Conservation (phyloP, 2,113 vertebrate genomes). For the Deroptyus accipitrinus region DNA sequence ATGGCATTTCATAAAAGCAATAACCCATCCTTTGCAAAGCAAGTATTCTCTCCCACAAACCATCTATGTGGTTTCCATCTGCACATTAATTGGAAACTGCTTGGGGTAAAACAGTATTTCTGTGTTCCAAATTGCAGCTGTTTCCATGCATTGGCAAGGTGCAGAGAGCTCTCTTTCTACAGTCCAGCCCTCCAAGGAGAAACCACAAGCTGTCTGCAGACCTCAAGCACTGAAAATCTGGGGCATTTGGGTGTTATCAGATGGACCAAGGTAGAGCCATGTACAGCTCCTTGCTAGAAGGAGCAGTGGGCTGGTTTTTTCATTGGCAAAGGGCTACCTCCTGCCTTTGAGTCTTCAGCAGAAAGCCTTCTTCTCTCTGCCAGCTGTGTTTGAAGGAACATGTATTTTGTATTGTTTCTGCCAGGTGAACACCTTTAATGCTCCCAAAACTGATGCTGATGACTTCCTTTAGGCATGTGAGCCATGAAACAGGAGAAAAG, state of each 20-base stretch:
- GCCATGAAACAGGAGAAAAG: neutral
- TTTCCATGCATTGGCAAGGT: conserved; percentile 23
- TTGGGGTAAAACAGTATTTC: neutral
- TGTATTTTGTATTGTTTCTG: neutral
- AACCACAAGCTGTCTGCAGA: neutral
- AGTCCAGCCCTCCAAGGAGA: neutral
- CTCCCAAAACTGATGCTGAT: neutral
- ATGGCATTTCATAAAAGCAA: conserved; percentile 12
- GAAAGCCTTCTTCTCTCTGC: neutral
- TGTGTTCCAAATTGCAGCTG: neutral
- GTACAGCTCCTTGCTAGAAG: fast-evolving
- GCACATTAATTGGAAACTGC: conserved; percentile 45
- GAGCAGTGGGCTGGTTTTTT: neutral
- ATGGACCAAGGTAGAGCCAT: fast-evolving
- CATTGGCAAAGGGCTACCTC: neutral
- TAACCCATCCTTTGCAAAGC: neutral
- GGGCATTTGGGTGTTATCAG: neutral
- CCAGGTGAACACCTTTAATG: neutral
- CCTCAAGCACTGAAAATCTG: neutral
- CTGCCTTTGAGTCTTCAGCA: neutral
- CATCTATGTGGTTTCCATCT: conserved; percentile 32
- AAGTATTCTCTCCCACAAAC: conserved; percentile 31
- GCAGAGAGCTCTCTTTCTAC: conserved; percentile 26
- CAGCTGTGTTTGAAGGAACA: neutral
- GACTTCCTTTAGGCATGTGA: neutral